Evolutionary conservation across 2,797 vertebrate genomes (phyloP).

Genomic region (Acanthornis magna): DNA sequence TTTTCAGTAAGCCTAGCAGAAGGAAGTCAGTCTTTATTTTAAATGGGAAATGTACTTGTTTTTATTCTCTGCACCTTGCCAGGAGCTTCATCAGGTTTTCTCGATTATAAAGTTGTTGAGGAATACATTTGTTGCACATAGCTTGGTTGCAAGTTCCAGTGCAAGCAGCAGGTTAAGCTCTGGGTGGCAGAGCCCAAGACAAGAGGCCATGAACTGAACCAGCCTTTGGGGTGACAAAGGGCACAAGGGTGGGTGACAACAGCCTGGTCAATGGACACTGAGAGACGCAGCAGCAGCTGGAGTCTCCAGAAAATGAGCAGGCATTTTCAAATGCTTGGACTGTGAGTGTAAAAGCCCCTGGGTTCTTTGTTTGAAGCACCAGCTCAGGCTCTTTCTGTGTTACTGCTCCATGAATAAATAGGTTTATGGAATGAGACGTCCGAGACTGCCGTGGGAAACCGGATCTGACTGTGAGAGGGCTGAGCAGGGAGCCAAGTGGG

Average conservation of each 20-base stretch:
- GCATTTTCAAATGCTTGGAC: too few relatives aligned
- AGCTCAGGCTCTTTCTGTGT: not conserved
- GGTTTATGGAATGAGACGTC: not conserved
- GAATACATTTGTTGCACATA: not conserved
- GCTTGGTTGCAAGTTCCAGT: not conserved
- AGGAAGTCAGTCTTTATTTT: not conserved
- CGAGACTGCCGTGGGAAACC: not conserved
- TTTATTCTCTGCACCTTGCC: not conserved
- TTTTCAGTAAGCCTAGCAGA: not conserved
- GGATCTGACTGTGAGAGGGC: not conserved
- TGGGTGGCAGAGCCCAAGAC: not conserved
- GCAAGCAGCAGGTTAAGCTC: not conserved
- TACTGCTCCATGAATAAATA: not conserved
- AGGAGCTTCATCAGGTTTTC: not conserved
- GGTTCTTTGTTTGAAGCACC: not conserved
- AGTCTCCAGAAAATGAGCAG: not conserved
- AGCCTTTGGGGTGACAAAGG: too few relatives aligned
- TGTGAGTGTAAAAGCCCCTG: not conserved
- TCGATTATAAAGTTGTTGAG: not conserved
- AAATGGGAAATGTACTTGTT: not conserved
- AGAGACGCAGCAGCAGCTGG: not conserved
- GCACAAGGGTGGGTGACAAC: rapidly evolving
- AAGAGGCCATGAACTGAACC: not conserved
- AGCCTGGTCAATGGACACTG: not conserved
- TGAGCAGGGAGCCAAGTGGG: rapidly evolving